Evolutionary conservation across 2,888 invertebrate genomes (phyloP), one percentile per base, ranked within the genome.

Genomic region (Andricus quercusramuli): DNA sequence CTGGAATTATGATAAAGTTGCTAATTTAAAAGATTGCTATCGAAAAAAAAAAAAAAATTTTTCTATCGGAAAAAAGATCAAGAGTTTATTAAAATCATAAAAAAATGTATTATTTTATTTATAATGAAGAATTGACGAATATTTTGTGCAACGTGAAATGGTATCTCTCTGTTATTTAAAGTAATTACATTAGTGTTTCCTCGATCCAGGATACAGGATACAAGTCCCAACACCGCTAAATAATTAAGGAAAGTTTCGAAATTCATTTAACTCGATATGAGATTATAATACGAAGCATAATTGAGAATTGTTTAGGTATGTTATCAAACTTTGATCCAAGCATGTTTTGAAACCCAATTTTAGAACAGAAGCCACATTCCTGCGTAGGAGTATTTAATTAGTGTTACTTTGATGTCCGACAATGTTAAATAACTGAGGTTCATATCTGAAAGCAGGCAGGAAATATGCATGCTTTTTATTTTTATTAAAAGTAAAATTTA

Each of bases 241-340:
- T 51, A 74, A 74, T 74, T 74, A 51, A 74, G 20, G 29, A 74
- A 74, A 74, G n/a, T 56, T 74, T 32, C 20, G 25, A 32, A 51
- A 74, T 29, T 74, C n/a, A 51, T 74, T 62, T 62, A 51, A 51
- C n/a, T 51, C 9, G n/a, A 51, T 51, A 20, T 22, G 25, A 25
- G 25, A 47, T 15, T 68, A 67, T 67, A 0, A 67, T 41, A n/a
- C 44, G 29, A 15, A 15, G 25, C 47, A 25, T 68, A 68, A 47
- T 68, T 68, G 47, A 47, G 51, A 68, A 47, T 29, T 68, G 47
- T 44, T 68, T 47, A 29, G 25, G 17, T 15, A 17, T 44, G 13
- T 25, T 47, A 68, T 44, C 44, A 17, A 25, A 25, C 17, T 68
- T 68, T 68, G 17, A 47, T 6, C 11, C 13, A 25, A 68, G 37